Percentiles rank a stretch among this genome's conserved stretches.
These are phyloP conservation scores for Dicentrarchus labrax DNA, from an alignment of 2,113 vertebrate species.

Conservation along the genomic window DNA sequence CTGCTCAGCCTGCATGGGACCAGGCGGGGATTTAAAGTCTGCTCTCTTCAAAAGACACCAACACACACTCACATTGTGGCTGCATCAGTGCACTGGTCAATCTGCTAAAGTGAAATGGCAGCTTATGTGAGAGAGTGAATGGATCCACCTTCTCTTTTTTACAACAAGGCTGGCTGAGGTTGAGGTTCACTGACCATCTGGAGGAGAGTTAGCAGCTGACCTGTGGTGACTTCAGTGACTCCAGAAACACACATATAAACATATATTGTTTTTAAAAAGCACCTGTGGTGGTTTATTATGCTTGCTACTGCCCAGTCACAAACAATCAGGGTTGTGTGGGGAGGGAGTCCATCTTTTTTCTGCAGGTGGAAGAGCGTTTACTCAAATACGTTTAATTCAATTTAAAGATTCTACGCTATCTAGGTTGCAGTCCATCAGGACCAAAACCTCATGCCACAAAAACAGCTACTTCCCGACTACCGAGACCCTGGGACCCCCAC, in stretches of 20 bases:
- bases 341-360: not conserved
- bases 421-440: not conserved
- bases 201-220: constrained; percentile 32
- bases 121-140: constrained; percentile 53
- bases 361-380: not conserved
- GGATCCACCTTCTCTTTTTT: constrained; percentile 30
- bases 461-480: not conserved
- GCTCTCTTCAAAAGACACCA: constrained; percentile 39
- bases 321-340: not conserved
- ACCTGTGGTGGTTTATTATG: not conserved
- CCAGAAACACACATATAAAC: constrained; percentile 1
- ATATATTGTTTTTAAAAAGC: not conserved
- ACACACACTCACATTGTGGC: constrained; percentile 25
- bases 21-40: constrained; percentile 56
- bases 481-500: not conserved
- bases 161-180: not conserved
- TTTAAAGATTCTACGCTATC: not conserved
- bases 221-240: constrained; percentile 3
- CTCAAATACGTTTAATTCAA: not conserved
- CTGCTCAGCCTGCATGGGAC: constrained; percentile 17
- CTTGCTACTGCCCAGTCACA: not conserved
- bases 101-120: constrained; percentile 56
- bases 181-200: constrained; percentile 62
- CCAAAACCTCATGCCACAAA: not conserved
- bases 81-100: constrained; percentile 59